Conservation (phyloP, 2,888 invertebrate genomes). For the Orchesella flavescens region DNA sequence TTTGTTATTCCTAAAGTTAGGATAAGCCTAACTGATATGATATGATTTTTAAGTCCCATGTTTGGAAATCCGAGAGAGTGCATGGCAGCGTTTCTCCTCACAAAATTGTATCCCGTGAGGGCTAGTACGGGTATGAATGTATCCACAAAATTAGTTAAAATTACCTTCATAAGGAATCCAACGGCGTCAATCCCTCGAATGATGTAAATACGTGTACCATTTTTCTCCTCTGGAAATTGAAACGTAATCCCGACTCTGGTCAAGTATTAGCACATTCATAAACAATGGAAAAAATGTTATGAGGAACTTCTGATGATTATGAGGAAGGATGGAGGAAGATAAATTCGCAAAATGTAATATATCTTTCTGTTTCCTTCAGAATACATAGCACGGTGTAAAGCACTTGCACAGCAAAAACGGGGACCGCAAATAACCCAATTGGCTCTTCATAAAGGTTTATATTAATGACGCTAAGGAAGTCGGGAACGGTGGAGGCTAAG, state of each 20-base stretch:
- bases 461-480: neutral
- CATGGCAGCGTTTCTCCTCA: neutral
- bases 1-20: no score
- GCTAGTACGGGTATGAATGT: neutral
- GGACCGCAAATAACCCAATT: neutral
- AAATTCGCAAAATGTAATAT: neutral
- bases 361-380: neutral
- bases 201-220: neutral
- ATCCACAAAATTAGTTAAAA: neutral
- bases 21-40: no score
- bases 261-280: no score
- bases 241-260: no score
- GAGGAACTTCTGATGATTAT: neutral
- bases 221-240: neutral
- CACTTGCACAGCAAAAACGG: neutral
- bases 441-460: neutral
- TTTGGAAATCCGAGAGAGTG: neutral
- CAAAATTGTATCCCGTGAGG: neutral
- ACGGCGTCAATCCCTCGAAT: neutral
- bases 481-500: neutral
- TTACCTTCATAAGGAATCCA: neutral
- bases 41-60: no score
- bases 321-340: neutral
- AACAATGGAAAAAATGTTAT: neutral
- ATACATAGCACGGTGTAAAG: neutral